Conservation (phyloP, 2,113 vertebrate genomes). For the Callopanchax toddi region DNA sequence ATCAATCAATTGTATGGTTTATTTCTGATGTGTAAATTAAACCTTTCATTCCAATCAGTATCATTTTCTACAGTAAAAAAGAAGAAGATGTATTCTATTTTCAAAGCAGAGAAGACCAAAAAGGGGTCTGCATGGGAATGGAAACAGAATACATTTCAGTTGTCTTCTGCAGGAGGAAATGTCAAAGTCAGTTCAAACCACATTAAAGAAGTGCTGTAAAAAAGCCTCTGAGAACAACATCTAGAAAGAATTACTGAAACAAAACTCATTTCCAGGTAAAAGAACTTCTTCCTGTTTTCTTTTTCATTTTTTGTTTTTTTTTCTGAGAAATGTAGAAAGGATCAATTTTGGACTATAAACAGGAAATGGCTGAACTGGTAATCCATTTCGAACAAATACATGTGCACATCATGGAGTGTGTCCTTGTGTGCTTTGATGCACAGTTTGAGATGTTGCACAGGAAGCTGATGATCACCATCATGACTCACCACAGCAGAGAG, state of each 20-base stretch:
- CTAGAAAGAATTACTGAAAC: no score
- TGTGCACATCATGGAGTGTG: neutral
- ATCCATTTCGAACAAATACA: neutral
- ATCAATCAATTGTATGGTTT: no score
- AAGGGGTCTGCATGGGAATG: neutral
- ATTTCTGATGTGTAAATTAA: no score
- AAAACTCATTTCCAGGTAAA: neutral
- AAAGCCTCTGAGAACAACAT: neutral
- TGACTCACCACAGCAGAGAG: slow-evolving; percentile 51
- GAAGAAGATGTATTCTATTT: slow-evolving; percentile 13
- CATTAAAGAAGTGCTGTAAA: neutral
- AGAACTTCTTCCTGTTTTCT: neutral
- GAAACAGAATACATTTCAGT: slow-evolving; percentile 3
- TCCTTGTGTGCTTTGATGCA: slow-evolving; percentile 12
- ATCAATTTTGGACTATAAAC: no score
- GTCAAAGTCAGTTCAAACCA: slow-evolving; percentile 14
- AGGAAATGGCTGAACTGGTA: neutral
- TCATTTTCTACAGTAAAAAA: neutral
- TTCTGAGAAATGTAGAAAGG: no score
- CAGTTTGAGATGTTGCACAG: slow-evolving; percentile 43
- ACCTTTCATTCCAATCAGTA: slow-evolving; percentile 4
- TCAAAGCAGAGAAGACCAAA: neutral
- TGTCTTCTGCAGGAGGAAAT: slow-evolving; percentile 7
- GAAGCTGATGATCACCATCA: slow-evolving; percentile 49
- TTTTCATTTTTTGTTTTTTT: no score